Evolutionary conservation across 2,888 invertebrate genomes (phyloP).

Genomic region (Standfussiana lucernea): DNA sequence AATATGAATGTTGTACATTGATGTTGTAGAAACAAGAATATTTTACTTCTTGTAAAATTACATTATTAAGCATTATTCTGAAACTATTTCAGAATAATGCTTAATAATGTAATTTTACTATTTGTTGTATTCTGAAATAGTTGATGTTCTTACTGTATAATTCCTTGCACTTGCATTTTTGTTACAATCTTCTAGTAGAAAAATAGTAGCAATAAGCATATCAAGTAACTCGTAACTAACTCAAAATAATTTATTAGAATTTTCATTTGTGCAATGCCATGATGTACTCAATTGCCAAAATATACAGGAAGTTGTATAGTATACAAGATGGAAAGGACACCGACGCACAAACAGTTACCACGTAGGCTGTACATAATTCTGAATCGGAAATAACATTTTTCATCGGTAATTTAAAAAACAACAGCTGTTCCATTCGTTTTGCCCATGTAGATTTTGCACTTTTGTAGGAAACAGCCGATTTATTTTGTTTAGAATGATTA

Average conservation of each 20-base stretch:
- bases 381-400: too few species aligned
- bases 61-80: background rate
- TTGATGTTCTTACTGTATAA: background rate
- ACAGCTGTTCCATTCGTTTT: too few species aligned
- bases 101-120: too few species aligned
- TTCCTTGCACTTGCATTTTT: background rate
- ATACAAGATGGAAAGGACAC: too few species aligned
- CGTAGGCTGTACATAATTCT: too few species aligned
- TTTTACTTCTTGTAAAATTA: background rate
- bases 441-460: too few species aligned
- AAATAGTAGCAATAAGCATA: background rate
- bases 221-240: constrained; percentile 1
- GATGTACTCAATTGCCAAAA: background rate
- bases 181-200: background rate
- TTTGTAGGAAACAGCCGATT: too few species aligned
- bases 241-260: background rate
- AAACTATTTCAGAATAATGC: too few species aligned
- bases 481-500: too few species aligned
- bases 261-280: background rate
- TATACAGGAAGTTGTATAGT: background rate
- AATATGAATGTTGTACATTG: background rate
- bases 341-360: too few species aligned
- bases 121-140: constrained; percentile 12
- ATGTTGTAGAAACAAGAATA: background rate
- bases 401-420: too few species aligned